phyloP scores from a whole-genome alignment of 2,797 vertebrate genomes.

The Bradypodion pumilum region DNA sequence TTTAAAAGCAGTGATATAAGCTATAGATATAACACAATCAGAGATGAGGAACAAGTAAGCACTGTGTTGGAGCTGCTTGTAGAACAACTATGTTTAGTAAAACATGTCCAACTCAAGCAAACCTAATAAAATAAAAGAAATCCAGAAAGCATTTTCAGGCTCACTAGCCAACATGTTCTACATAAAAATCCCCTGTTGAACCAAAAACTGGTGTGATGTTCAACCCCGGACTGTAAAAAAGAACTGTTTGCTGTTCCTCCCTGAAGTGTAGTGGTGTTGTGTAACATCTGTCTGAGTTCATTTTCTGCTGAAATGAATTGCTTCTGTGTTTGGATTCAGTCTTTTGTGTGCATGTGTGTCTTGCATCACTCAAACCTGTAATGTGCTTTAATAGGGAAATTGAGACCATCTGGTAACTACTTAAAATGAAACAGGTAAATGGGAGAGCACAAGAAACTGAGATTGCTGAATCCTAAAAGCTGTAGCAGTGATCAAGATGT shows the following conservation, averaged over 20 bases:
- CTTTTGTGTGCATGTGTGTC: constrained; percentile 21
- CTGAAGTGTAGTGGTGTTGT: constrained; percentile 8
- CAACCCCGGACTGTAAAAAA: constrained; percentile 10
- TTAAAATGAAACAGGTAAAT: constrained; percentile 24
- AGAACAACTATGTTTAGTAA: constrained; percentile 20
- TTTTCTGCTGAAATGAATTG: constrained; percentile 22
- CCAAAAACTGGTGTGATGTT: constrained; percentile 4
- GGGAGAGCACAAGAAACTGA: background rate
- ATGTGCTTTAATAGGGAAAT: constrained; percentile 48
- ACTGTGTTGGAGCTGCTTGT: background rate
- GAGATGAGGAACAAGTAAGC: constrained; percentile 10
- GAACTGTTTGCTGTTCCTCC: constrained; percentile 12
- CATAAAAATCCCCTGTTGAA: constrained; percentile 12
- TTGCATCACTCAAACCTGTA: constrained; percentile 14
- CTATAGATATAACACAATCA: background rate
- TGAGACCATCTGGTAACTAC: constrained; percentile 44
- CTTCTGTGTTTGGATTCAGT: constrained; percentile 12
- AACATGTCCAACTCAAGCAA: constrained; percentile 16
- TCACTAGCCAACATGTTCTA: background rate
- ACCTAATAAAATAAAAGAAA: constrained; percentile 25
- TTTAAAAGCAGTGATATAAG: background rate
- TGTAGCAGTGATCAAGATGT: constrained; percentile 49
- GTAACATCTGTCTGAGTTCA: constrained; percentile 35
- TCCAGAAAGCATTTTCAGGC: background rate
- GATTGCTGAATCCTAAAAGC: constrained; percentile 46